phyloP scores from a whole-genome alignment of 2,888 invertebrate genomes.

The Ectemnius continuus region DNA sequence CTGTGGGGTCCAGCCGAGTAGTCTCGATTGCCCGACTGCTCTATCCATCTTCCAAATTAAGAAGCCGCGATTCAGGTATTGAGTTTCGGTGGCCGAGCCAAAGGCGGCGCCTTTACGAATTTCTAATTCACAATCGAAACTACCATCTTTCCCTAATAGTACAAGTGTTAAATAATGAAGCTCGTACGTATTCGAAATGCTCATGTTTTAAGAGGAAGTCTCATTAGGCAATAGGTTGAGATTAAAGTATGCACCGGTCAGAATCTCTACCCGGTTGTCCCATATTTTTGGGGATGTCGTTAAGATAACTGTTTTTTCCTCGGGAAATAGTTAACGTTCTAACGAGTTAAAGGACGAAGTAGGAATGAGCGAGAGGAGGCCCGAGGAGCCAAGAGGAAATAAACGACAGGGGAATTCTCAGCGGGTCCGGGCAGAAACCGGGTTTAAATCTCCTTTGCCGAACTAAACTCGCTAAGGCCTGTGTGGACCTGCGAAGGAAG shows the following conservation, averaged over 20 bases:
- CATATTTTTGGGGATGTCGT: not conserved
- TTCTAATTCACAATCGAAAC: not conserved
- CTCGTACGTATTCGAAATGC: not conserved
- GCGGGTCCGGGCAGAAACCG: constrained; percentile 53
- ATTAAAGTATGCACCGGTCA: not conserved
- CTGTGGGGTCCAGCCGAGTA: constrained; percentile 22
- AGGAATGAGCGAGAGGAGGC: constrained; percentile 12
- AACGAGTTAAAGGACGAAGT: constrained; percentile 43
- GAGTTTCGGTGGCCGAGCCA: not conserved
- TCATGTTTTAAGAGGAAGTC: not conserved
- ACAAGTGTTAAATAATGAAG: not conserved
- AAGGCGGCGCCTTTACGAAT: no score
- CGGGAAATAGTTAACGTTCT: constrained; percentile 28
- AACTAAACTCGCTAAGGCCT: constrained; percentile 36
- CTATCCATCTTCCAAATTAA: not conserved
- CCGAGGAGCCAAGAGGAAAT: constrained; percentile 39
- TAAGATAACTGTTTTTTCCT: not conserved
- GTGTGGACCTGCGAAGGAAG: constrained; percentile 40
- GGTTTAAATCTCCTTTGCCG: constrained; percentile 61
- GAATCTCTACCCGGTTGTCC: not conserved
- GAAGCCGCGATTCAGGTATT: constrained; percentile 6
- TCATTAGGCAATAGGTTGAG: not conserved
- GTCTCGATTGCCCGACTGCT: constrained; percentile 34
- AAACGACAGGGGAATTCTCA: constrained; percentile 53
- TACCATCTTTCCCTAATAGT: not conserved